These are phyloP conservation scores for Sula dactylatra DNA, from an alignment of 2,113 vertebrate species.

Conservation along the genomic window DNA sequence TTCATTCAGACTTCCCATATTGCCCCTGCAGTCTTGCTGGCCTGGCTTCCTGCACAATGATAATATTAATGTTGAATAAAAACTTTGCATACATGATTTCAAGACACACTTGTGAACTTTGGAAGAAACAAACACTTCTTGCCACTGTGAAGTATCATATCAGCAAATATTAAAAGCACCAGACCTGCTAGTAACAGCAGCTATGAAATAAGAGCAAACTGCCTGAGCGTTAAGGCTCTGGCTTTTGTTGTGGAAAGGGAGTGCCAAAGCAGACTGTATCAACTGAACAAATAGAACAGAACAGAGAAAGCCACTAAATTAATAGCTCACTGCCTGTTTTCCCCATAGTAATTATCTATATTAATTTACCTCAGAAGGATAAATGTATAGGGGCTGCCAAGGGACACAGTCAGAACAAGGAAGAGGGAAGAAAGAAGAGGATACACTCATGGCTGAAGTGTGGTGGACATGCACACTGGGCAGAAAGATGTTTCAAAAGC, in stretches of 20 bases:
- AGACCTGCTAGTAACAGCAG: not conserved
- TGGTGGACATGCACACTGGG: rapidly evolving
- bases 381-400: not conserved
- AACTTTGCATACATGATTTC: not conserved
- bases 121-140: not conserved
- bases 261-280: not conserved
- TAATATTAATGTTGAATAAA: not conserved
- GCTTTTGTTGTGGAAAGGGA: not conserved
- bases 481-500: not conserved
- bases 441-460: not conserved
- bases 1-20: not conserved
- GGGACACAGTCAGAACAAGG: not conserved
- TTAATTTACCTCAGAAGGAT: not conserved
- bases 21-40: not conserved
- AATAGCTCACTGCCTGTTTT: not conserved
- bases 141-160: not conserved
- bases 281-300: not conserved
- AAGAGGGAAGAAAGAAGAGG: not conserved
- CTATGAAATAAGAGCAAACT: not conserved
- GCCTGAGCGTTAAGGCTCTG: not conserved
- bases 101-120: not conserved
- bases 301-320: not conserved
- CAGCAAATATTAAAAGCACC: not conserved
- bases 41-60: not conserved
- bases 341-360: not conserved